Percentiles rank a stretch among this genome's conserved stretches.
Conservation (phyloP, 2,113 vertebrate genomes). For the Ailuropoda melanoleuca region DNA sequence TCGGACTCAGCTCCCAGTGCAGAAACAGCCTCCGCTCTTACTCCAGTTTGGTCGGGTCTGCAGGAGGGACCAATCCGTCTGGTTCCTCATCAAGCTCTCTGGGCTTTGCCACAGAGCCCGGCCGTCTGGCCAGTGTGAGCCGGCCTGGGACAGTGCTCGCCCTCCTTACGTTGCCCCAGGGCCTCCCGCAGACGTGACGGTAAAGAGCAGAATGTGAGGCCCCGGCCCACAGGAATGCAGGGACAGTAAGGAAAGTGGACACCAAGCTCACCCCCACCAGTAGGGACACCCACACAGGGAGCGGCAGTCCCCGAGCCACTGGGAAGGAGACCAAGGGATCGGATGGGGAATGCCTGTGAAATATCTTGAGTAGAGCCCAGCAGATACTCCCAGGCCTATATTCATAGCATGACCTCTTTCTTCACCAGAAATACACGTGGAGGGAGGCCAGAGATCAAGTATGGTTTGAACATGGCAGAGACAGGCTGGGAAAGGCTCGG, state of each 20-base stretch:
- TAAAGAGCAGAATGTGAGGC: neutral
- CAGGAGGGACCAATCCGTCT: neutral
- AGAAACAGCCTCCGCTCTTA: rapidly evolving
- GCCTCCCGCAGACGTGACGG: neutral
- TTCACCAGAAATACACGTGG: neutral
- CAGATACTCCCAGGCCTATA: neutral
- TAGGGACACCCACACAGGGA: neutral
- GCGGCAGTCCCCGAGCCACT: rapidly evolving
- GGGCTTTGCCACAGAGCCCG: neutral
- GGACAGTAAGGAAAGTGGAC: neutral
- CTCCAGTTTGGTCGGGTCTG: rapidly evolving
- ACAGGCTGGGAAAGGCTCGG: neutral
- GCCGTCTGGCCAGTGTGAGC: rapidly evolving
- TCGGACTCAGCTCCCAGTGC: neutral
- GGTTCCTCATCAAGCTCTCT: rapidly evolving
- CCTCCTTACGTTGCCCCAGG: neutral
- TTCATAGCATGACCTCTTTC: neutral
- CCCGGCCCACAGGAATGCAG: neutral
- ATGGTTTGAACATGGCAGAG: rapidly evolving
- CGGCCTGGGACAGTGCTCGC: neutral
- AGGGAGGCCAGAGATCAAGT: neutral
- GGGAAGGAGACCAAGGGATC: rapidly evolving
- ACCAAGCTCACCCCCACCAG: neutral
- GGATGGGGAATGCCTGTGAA: rapidly evolving
- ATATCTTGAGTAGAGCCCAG: neutral